phyloP scores from a whole-genome alignment of 2,797 vertebrate species.

The Psittacula derbiana region DNA sequence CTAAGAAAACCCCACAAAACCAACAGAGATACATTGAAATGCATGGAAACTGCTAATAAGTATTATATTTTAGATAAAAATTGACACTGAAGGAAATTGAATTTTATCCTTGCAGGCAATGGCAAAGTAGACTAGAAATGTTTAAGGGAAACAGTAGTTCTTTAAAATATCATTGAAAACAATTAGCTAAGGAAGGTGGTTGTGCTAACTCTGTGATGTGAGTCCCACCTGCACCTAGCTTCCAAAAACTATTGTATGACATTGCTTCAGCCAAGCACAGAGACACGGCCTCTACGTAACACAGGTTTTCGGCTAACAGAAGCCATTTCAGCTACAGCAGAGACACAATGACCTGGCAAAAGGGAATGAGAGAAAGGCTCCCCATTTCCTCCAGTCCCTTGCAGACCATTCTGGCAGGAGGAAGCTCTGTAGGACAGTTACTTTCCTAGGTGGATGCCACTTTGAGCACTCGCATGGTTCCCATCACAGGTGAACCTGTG shows the following conservation, averaged over 20 bases:
- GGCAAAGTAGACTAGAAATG: neutral
- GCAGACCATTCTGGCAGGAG: neutral
- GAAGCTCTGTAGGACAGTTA: neutral
- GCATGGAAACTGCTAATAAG: slow-evolving; percentile 11
- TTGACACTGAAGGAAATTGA: slow-evolving; percentile 25
- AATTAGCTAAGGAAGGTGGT: neutral
- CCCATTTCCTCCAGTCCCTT: neutral
- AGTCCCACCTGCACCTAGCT: neutral
- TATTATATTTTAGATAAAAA: slow-evolving; percentile 43
- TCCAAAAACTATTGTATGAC: neutral
- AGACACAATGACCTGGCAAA: neutral
- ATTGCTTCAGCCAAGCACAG: neutral
- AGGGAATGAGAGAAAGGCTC: neutral
- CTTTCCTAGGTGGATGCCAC: neutral
- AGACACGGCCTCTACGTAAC: neutral
- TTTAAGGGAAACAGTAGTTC: neutral
- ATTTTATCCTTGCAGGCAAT: neutral
- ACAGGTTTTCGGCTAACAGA: neutral
- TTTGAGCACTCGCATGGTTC: neutral
- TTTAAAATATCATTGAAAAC: neutral
- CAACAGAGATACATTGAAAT: neutral
- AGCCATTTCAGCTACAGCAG: neutral
- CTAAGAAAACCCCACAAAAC: neutral
- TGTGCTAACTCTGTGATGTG: neutral
- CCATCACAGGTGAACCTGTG: accelerated